Conservation (phyloP, 2,797 vertebrate species). For the Neoniphon sammara region DNA sequence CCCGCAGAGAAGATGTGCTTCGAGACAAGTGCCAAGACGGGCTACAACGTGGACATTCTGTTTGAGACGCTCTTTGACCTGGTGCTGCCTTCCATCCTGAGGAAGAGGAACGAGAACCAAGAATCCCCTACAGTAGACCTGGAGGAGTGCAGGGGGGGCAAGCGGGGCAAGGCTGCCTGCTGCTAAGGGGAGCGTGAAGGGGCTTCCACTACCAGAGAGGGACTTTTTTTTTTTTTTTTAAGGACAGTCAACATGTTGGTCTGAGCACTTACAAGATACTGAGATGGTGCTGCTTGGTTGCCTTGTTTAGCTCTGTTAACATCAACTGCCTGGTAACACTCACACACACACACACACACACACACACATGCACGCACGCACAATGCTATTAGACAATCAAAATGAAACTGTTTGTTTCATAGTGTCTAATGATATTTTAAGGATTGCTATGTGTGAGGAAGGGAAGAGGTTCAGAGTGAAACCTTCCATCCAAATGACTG, state of each 20-base stretch:
- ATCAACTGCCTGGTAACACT: constrained; percentile 26
- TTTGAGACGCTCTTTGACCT: constrained; percentile 95
- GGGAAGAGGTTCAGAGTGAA: constrained; percentile 14
- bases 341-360: constrained; percentile 19
- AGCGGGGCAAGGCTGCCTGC: constrained; percentile 67
- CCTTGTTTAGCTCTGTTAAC: constrained; percentile 29
- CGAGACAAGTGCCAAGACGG: constrained; percentile 96
- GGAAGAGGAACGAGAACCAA: constrained; percentile 85
- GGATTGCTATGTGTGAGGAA: constrained; percentile 25
- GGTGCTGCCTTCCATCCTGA: constrained; percentile 89
- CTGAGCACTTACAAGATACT: constrained; percentile 40
- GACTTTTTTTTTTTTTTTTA: constrained; percentile 43
- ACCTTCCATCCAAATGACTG: constrained; percentile 26
- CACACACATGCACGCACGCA: constrained; percentile 1
- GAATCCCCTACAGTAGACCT: constrained; percentile 87
- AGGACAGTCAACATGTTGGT: constrained; percentile 37
- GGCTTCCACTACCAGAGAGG: neutral
- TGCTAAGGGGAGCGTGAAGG: constrained; percentile 60
- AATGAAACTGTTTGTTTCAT: neutral
- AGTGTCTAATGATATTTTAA: constrained; percentile 23
- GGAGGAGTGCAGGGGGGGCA: constrained; percentile 77
- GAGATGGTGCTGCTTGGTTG: constrained; percentile 50
- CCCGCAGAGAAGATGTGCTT: constrained; percentile 95
- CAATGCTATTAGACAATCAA: constrained; percentile 38
- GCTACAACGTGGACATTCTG: constrained; percentile 91